Percentiles rank a stretch among this genome's conserved stretches.
Conservation (phyloP, 2,797 vertebrate genomes). For the Brachymystax lenok region DNA sequence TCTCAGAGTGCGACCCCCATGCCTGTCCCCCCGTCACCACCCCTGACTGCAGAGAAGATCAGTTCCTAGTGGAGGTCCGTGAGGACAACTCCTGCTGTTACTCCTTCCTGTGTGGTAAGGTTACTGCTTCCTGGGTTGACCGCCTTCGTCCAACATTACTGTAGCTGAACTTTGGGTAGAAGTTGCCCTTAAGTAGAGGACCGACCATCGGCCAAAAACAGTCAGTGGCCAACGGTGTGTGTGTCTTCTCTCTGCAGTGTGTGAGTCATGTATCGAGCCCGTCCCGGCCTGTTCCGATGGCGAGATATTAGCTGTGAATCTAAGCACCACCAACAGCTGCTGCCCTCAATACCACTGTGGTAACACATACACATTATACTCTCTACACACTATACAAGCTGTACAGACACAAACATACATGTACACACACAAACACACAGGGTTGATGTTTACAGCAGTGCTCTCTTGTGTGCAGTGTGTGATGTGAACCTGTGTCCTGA, state of each 20-base stretch:
- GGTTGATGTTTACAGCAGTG: conserved; percentile 4
- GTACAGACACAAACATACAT: background rate
- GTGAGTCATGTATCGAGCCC: conserved; percentile 90
- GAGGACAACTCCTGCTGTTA: conserved; percentile 89
- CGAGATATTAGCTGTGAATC: conserved; percentile 90
- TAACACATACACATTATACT: conserved; percentile 55
- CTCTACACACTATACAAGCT: background rate
- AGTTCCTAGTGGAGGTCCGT: conserved; percentile 90
- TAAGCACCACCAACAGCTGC: conserved; percentile 86
- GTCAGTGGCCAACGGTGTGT: background rate
- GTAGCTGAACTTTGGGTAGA: too few relatives aligned
- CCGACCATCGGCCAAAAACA: too few relatives aligned
- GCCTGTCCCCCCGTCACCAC: conserved; percentile 80
- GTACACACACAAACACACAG: background rate
- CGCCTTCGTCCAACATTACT: background rate
- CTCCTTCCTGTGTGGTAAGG: conserved; percentile 89
- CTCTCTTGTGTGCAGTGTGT: conserved; percentile 79
- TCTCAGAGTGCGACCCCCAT: conserved; percentile 88
- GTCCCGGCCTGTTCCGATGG: conserved; percentile 84
- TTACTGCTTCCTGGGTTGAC: background rate
- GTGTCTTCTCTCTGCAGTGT: conserved; percentile 77
- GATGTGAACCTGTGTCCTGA: conserved; percentile 86
- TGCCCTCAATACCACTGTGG: conserved; percentile 93
- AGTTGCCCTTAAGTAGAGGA: too few relatives aligned
- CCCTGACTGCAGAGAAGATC: conserved; percentile 89